Conservation (phyloP, 2,888 invertebrate genomes). For the Eupithecia centaureata region DNA sequence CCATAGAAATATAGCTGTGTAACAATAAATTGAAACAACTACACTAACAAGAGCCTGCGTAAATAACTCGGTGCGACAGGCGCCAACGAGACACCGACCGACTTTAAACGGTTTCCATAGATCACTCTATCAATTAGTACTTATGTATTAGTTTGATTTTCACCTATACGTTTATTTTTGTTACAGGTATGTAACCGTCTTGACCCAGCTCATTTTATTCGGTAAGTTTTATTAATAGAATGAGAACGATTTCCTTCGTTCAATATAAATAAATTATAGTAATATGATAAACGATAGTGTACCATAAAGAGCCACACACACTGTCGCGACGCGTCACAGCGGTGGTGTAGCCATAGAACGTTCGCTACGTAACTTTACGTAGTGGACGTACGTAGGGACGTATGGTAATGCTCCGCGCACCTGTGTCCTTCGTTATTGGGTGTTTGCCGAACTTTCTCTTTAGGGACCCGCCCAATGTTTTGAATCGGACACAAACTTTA, state of each 20-base stretch:
- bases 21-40: too few relatives aligned
- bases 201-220: not conserved
- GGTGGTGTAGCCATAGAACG: not conserved
- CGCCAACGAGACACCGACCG: too few relatives aligned
- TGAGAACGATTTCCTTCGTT: not conserved
- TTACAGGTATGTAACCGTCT: not conserved
- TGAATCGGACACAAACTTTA: slow-evolving; percentile 1
- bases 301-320: not conserved
- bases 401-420: slow-evolving; percentile 1
- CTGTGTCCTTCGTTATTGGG: not conserved
- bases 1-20: too few relatives aligned
- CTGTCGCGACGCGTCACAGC: not conserved
- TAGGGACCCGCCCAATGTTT: slow-evolving; percentile 8
- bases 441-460: not conserved
- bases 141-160: too few relatives aligned
- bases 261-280: not conserved
- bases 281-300: not conserved
- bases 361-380: not conserved
- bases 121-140: too few relatives aligned
- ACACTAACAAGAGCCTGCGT: too few relatives aligned
- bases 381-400: not conserved
- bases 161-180: too few relatives aligned
- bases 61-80: too few relatives aligned
- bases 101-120: too few relatives aligned
- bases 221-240: not conserved